Conservation (phyloP, 2,113 vertebrate species). For the Acrocephalus kingi region DNA sequence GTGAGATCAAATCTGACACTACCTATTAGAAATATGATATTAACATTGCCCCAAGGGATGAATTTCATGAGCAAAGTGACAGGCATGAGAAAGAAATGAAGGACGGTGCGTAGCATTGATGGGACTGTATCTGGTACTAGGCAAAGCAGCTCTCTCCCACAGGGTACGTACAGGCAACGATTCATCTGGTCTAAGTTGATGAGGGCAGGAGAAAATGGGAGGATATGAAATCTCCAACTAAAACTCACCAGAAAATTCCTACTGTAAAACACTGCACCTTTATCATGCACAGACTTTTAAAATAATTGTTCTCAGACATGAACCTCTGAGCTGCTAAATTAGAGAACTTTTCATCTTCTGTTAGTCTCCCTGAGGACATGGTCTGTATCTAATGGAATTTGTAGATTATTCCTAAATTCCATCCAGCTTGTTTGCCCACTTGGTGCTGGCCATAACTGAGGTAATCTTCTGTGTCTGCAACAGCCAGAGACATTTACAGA, state of each 20-base stretch:
- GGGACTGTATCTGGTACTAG: neutral
- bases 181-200: neutral
- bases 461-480: neutral
- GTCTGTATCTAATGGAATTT: neutral
- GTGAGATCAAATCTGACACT: conserved; percentile 6
- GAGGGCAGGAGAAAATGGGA: neutral
- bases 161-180: neutral
- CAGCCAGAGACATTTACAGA: neutral
- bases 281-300: neutral
- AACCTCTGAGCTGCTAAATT: neutral
- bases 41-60: conserved; percentile 11
- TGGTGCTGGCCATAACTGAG: neutral
- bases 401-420: neutral
- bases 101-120: neutral
- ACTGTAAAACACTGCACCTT: neutral
- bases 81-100: neutral
- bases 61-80: neutral
- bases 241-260: neutral
- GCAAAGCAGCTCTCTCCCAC: neutral
- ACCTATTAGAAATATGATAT: conserved; percentile 6
- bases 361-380: neutral
- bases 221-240: neutral
- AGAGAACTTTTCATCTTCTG: neutral
- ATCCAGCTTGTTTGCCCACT: neutral
- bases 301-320: neutral